Evolutionary conservation across 2,113 vertebrate species (phyloP).

Genomic region (Mus pahari): DNA sequence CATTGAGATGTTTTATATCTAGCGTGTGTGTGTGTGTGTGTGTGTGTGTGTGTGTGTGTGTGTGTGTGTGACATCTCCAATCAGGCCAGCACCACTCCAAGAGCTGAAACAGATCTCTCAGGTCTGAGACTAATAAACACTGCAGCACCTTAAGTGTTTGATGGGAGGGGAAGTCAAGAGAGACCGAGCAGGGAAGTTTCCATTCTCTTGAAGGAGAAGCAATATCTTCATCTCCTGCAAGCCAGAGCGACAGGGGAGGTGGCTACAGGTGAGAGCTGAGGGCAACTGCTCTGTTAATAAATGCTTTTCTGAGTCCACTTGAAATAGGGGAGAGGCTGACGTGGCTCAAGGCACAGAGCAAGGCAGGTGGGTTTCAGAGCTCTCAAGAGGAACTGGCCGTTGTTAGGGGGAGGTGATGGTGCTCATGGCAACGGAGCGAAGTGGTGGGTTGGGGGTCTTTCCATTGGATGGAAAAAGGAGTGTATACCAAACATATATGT

Average conservation of each 20-base stretch:
- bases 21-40: neutral
- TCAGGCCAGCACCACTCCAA: constrained; percentile 17
- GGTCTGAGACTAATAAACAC: neutral
- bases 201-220: neutral
- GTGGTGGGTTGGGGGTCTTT: neutral
- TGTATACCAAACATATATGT: neutral
- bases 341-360: neutral
- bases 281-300: neutral
- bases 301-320: neutral
- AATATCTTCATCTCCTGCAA: neutral
- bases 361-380: neutral
- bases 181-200: neutral
- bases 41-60: neutral
- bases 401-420: neutral
- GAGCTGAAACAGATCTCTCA: fast-evolving
- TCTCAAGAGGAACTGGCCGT: neutral
- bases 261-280: neutral
- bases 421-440: fast-evolving
- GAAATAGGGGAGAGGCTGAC: neutral
- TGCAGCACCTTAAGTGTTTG: neutral
- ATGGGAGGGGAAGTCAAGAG: neutral
- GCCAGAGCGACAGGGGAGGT: neutral
- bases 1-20: neutral
- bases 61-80: neutral
- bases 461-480: neutral